phyloP scores from a whole-genome alignment of 2,113 vertebrate genomes.

The Eulacestoma nigropectus region DNA sequence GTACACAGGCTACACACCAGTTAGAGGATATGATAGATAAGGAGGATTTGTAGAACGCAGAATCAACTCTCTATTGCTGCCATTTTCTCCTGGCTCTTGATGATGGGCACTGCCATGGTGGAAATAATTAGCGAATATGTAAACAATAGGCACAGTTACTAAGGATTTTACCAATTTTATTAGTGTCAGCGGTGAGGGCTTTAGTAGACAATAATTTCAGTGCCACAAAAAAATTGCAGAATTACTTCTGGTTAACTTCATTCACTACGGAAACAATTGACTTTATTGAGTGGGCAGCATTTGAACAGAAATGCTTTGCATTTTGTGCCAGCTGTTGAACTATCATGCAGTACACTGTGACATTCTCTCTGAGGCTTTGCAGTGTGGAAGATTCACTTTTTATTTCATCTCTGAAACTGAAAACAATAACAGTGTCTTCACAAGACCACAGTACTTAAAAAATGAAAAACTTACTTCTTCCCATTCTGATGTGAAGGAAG shows the following conservation, averaged over 20 bases:
- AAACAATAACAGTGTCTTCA: neutral
- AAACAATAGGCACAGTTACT: neutral
- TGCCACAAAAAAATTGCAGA: neutral
- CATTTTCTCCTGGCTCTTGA: neutral
- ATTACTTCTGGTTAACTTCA: constrained; percentile 56
- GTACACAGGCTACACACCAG: neutral
- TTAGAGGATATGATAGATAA: neutral
- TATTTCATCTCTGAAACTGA: neutral
- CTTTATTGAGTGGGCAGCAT: neutral
- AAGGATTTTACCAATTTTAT: neutral
- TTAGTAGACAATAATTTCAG: constrained; percentile 6
- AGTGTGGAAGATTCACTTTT: neutral
- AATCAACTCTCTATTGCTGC: neutral
- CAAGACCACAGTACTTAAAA: neutral
- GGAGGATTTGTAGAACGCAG: neutral
- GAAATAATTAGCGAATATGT: constrained; percentile 6
- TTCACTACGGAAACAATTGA: constrained; percentile 46
- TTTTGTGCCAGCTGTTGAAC: constrained; percentile 17
- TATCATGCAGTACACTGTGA: neutral
- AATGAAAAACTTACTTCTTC: constrained; percentile 84
- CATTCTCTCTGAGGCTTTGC: neutral
- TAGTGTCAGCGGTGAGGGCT: neutral
- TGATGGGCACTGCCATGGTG: neutral
- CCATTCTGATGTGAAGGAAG: constrained; percentile 97
- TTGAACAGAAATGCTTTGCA: neutral